phyloP scores from a whole-genome alignment of 1,140 invertebrate genomes.

The Micrasema longulum region DNA sequence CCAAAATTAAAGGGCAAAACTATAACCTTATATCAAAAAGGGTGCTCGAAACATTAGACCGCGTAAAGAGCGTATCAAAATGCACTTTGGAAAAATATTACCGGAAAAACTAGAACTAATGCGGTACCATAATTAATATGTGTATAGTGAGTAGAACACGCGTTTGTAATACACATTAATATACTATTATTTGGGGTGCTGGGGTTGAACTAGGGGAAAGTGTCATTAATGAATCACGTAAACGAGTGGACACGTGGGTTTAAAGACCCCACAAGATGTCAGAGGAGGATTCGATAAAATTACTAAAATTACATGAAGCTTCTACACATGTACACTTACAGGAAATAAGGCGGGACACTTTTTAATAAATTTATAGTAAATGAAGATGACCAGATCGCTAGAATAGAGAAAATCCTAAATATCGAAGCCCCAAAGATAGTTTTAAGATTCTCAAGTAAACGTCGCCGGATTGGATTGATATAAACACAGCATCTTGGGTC shows the following conservation, averaged over 20 bases:
- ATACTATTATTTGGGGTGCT: background rate
- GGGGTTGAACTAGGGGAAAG: constrained; percentile 4
- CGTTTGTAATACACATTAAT: background rate
- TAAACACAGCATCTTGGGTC: no score
- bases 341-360: no score
- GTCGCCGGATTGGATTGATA: no score
- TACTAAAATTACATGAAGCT: no score
- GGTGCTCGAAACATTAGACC: background rate
- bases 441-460: no score
- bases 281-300: no score
- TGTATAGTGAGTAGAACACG: background rate
- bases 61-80: constrained; percentile 7
- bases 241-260: constrained; percentile 2
- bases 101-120: constrained; percentile 6
- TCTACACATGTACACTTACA: no score
- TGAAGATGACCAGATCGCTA: no score
- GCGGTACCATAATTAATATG: constrained; percentile 19
- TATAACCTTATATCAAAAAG: background rate
- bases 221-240: constrained; percentile 37
- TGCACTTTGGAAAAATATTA: background rate
- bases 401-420: no score
- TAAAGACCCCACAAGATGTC: constrained; percentile 10
- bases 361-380: no score
- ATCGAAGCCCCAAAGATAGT: no score
- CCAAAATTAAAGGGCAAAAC: no score